phyloP scores from a whole-genome alignment of 2,888 invertebrate species.

The Cosmia pyralina region DNA sequence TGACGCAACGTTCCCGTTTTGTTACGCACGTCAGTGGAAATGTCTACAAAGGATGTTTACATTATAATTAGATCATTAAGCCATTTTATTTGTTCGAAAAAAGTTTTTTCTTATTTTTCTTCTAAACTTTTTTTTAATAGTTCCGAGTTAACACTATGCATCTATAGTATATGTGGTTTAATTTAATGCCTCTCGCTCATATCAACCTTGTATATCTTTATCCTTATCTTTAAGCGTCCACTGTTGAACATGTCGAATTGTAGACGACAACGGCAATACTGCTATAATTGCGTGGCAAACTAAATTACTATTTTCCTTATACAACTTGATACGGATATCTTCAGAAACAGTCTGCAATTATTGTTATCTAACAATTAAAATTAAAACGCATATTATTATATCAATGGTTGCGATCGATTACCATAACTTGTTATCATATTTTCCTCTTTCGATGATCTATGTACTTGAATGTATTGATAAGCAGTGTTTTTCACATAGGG shows the following conservation, averaged over 20 bases:
- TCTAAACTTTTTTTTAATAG: too few relatives aligned
- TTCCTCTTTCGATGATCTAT: constrained; percentile 20
- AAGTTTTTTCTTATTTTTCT: too few relatives aligned
- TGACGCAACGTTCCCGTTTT: too few relatives aligned
- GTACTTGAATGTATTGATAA: constrained; percentile 17
- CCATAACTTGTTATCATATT: constrained; percentile 22
- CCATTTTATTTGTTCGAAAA: too few relatives aligned
- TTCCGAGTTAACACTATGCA: too few relatives aligned
- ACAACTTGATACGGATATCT: constrained; percentile 20
- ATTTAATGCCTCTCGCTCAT: too few relatives aligned
- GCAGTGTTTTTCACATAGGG: constrained; percentile 6
- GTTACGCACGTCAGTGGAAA: too few relatives aligned
- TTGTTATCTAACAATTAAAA: constrained; percentile 30
- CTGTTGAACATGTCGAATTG: neutral
- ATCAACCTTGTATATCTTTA: too few relatives aligned
- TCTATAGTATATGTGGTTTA: too few relatives aligned
- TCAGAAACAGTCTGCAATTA: constrained; percentile 14
- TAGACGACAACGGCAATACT: constrained; percentile 1
- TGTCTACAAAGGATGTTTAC: too few relatives aligned
- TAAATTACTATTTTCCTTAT: constrained; percentile 24
- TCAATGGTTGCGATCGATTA: constrained; percentile 29
- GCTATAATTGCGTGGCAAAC: constrained; percentile 11
- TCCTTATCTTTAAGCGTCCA: too few relatives aligned
- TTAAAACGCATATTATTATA: constrained; percentile 16
- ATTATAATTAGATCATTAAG: too few relatives aligned